Percentiles rank a stretch among this genome's conserved stretches.
phyloP scores from a whole-genome alignment of 1,140 invertebrate species.

The Trissolcus basalis region DNA sequence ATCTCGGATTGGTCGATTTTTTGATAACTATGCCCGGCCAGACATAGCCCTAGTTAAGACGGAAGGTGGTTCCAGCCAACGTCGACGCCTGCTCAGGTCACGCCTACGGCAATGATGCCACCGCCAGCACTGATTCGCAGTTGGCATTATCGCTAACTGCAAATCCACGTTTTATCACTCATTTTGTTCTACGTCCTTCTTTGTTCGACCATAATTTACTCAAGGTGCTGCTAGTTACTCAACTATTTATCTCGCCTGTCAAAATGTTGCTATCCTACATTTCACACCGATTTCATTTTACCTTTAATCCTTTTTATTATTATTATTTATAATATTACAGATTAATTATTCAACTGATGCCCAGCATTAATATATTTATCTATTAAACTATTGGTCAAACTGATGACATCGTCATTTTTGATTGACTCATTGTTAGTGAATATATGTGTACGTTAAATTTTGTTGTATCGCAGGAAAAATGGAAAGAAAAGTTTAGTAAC shows the following conservation, averaged over 20 bases:
- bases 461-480: too few relatives aligned
- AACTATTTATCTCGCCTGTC: background rate
- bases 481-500: background rate
- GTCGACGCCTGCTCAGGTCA: conserved; percentile 68
- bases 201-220: conserved; percentile 27
- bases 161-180: conserved; percentile 35
- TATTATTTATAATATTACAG: too few relatives aligned
- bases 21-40: conserved; percentile 69
- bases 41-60: conserved; percentile 75
- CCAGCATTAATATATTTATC: too few relatives aligned
- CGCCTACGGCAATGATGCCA: conserved; percentile 68
- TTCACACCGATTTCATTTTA: too few relatives aligned
- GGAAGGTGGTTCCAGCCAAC: conserved; percentile 65
- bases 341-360: too few relatives aligned
- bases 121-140: conserved; percentile 38
- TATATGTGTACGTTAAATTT: too few relatives aligned
- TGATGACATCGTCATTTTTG: too few relatives aligned
- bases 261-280: too few relatives aligned
- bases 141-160: conserved; percentile 47
- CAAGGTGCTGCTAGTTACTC: conserved; percentile 33
- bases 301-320: too few relatives aligned
- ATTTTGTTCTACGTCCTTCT: conserved; percentile 24
- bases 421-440: too few relatives aligned
- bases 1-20: conserved; percentile 76
- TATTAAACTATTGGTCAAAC: too few relatives aligned